Evolutionary conservation across 37 sponge, comb jelly and placozoan genomes (phyloP), one percentile per base, ranked within the genome.

Genomic region (Diacarnus erythraeanus): DNA sequence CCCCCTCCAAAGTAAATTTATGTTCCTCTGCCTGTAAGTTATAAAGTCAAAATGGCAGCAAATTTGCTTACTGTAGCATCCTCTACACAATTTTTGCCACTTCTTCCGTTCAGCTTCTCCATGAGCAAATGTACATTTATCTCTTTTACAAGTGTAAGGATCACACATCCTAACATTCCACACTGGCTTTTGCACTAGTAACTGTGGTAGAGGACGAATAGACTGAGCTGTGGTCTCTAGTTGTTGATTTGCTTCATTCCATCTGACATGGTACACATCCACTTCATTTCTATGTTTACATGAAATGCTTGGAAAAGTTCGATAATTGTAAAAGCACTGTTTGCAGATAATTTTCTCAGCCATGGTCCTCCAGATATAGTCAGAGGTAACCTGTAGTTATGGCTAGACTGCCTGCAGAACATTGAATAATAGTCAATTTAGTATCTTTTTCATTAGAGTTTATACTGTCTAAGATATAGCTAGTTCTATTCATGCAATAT

Each of bases 101-200:
- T 65, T 25, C 17, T 18, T 65, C 9, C 31, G 66, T 30, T 65
- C 66, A 31, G 31, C 66, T 3, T 30, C 3, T 2, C 66, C 66
- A 65, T 65, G 66, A 6, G 66, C 66, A 30, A 12, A 65, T 2
- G 66, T 31, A 30, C 66, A 65, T 17, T 18, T 10, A 65, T 65
- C 66, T 10, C 35, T 65, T 8, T 30, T 26, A 35, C 66, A 65
- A 47, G 20, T 77, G 17, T 17, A 18, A 2, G 66, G 66, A 3
- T 65, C 66, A 65, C 66, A 65, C 66, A 65, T 26, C 34, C 66
- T 30, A 8, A 65, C 35, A 31, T 30, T 31, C 3, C 77, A 44
- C 51, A 8, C 15, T 18, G 17, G 33, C 1, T 35, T 17, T 2
- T 25, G 34, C 1, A 6, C 1, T 2, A 25, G 66, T 30, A 15